Base-by-base conservation (phyloP, 1,140 invertebrate species). In the Pogonomyrmex barbatus region DNA sequence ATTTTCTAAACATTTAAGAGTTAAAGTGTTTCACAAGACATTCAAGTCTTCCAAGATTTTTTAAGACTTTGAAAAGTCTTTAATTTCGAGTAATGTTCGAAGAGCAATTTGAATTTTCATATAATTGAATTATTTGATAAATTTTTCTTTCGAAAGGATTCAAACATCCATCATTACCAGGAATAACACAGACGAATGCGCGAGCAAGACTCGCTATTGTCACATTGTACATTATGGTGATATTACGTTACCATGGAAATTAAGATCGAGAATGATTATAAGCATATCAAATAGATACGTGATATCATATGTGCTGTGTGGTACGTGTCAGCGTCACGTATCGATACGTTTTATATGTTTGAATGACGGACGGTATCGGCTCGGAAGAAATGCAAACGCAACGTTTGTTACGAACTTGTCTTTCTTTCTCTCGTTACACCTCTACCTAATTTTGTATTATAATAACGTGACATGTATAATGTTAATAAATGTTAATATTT, bases 401-500 rank as follows among this genome's bases (percentile, higher is more conserved):
- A 87, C 65, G 58, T 92, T 91, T 88, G 79, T 91, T 86, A 82
- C 77, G 86, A 93, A 90, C 79, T 75, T 87, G 86, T 85, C 82
- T 91, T 93, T 91, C 82, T 91, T 93, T 90, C 88, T 91, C 62
- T 88, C 75, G 84, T 92, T 88, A 91, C 88, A 91, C 79, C 87
- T 92, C 75, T 92, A 88, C 83, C 88, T 91, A 91, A 91, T 93
- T 85, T 93, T 94, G 91, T 93, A 91, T 90, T 91, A 92, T 92
- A 91, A 91, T 88, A 88, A 90, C 89, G 39, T 78, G 76, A 78
- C 63, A 90, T 92, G 89, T 93, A 90, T 93, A 92, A 92, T 89
- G 85, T 92, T 94, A 94, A 94, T 94, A 93, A 94, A 94, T 93
- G 92, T 94, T 93, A 91, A 93, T 94, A 88, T 93, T 93, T 91